phyloP scores from a whole-genome alignment of 2,797 vertebrate species.

The Notolepis coatsorum region DNA sequence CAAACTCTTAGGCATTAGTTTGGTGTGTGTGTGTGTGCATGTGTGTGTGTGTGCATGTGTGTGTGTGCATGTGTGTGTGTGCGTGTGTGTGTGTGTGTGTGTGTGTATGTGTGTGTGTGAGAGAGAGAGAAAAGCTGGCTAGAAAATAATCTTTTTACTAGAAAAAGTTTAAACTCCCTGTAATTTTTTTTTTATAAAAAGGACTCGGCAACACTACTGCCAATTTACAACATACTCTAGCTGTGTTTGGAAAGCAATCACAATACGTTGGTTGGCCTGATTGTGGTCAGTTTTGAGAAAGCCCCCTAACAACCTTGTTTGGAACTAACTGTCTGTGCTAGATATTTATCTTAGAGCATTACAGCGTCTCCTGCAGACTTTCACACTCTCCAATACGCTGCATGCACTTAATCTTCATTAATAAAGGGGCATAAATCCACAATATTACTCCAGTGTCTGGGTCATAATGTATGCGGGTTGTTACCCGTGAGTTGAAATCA shows the following conservation, averaged over 20 bases:
- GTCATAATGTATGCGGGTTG: slow-evolving; percentile 34
- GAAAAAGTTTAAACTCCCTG: neutral
- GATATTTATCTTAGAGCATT: slow-evolving; percentile 61
- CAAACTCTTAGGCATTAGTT: slow-evolving; percentile 15
- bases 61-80: too few relatives aligned
- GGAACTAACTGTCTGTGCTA: slow-evolving; percentile 58
- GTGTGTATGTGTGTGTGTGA: too few relatives aligned
- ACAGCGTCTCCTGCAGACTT: slow-evolving; percentile 35
- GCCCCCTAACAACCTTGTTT: slow-evolving; percentile 65
- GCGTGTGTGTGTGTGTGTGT: too few relatives aligned
- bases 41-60: too few relatives aligned
- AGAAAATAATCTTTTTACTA: neutral
- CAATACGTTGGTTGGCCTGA: slow-evolving; percentile 44
- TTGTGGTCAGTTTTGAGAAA: slow-evolving; percentile 58
- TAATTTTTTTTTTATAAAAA: slow-evolving; percentile 13
- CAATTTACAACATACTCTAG: slow-evolving; percentile 50
- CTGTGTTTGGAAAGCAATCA: slow-evolving; percentile 54
- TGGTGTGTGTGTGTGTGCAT: too few relatives aligned
- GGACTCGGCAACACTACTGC: slow-evolving; percentile 42
- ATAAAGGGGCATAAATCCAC: slow-evolving; percentile 41
- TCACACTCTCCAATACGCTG: slow-evolving; percentile 39
- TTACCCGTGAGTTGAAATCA: slow-evolving; percentile 27
- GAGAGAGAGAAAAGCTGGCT: too few relatives aligned
- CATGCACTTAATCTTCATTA: slow-evolving; percentile 29
- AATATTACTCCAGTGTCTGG: slow-evolving; percentile 33